Conservation (phyloP, 2,888 invertebrate species). For the Pristionchus arcanus region DNA sequence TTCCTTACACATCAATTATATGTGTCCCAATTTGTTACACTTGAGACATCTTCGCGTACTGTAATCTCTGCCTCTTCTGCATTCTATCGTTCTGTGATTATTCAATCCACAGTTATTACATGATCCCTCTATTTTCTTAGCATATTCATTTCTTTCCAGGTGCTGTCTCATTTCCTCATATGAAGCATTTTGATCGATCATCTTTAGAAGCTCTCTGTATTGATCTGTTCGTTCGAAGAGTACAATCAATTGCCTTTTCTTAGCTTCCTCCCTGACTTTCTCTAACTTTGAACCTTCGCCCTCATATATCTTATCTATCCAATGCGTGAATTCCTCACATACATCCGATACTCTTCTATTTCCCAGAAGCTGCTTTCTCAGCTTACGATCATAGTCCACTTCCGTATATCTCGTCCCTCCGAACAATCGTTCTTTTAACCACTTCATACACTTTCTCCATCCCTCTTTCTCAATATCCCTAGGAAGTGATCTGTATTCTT, state of each 20-base stretch:
- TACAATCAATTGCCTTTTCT: not conserved
- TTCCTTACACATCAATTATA: too few relatives aligned
- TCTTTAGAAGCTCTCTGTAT: not conserved
- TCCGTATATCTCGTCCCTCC: not conserved
- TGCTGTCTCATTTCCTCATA: not conserved
- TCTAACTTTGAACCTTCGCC: too few relatives aligned
- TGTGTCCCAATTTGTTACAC: too few relatives aligned
- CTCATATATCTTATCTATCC: not conserved
- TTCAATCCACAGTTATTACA: too few relatives aligned
- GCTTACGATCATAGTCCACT: not conserved
- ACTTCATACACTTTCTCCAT: not conserved
- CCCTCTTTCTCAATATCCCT: not conserved
- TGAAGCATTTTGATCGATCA: not conserved
- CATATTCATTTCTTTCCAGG: not conserved
- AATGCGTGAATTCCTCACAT: not conserved
- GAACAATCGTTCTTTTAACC: not conserved
- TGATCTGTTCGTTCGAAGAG: not conserved
- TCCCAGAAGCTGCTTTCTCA: not conserved
- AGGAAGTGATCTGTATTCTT: not conserved
- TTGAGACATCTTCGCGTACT: not conserved
- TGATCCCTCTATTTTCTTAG: not conserved
- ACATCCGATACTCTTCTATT: not conserved
- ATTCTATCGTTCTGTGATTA: too few relatives aligned
- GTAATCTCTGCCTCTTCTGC: too few relatives aligned
- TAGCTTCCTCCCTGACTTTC: not conserved